Evolutionary conservation across 2,797 vertebrate genomes (phyloP), one percentile per base, ranked within the genome.

Genomic region (Remorina albescens): DNA sequence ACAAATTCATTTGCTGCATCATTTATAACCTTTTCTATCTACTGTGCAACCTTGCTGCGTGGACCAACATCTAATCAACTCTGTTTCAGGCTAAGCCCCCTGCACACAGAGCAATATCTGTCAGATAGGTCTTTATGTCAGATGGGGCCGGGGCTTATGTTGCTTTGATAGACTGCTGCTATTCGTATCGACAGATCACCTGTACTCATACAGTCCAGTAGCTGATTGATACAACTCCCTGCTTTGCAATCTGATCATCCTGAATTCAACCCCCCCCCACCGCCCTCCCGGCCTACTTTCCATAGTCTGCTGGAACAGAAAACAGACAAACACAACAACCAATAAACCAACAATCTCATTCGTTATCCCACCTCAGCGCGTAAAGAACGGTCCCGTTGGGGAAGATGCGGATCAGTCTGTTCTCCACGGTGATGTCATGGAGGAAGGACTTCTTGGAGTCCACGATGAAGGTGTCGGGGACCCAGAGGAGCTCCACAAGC

Each of bases 371-470:
- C 96, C 96, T 95, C 72, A 98, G 89, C 0, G 96, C 96, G 60
- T 97, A 98, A 58, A 98, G 92, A 62, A 97, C 96, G 2, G 96
- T 97, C 81, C 96, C 96, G 0, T 98, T 97, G 60, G 97, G 96
- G 63, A 97, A 97, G 92, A 97, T 97, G 85, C 96, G 94, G 88
- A 97, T 97, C 7, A 97, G 95, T 76, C 95, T 93, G 92, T 98
- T 98, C 86, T 97, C 96, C 80, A 97, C 96, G 5, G 97, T 97
- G 88, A 97, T 96, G 90, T 98, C 96, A 69, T 97, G 96, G 82
- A 97, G 96, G 86, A 98, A 98, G 74, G 96, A 97, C 86, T 94
- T 97, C 87, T 98, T 97, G 67, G 97, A 98, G 89, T 98, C 96
- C 18, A 97, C 97, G 65, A 97, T 97, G 65, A 98, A 98, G 1